A percentile compares a stretch with the other conserved stretches of the same genome.
Conservation (phyloP, 2,797 vertebrate genomes). For the Amazona ochrocephala region DNA sequence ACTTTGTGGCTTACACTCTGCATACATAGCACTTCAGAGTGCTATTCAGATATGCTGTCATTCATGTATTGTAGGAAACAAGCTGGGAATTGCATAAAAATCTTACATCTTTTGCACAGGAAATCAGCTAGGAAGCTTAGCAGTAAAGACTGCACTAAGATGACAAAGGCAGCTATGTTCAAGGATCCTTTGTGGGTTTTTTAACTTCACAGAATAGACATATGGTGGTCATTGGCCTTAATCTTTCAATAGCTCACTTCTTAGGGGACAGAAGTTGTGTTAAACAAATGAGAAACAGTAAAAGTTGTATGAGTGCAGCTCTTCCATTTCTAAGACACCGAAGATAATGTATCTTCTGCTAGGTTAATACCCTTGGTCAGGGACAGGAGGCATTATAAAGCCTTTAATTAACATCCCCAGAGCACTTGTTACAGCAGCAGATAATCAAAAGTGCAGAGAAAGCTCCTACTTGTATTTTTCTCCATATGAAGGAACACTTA, state of each 20-base stretch:
- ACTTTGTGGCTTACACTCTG: slow-evolving; percentile 27
- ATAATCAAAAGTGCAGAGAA: background rate
- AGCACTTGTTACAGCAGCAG: background rate
- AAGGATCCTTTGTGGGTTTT: background rate
- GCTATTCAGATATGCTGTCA: slow-evolving; percentile 40
- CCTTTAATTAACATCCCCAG: background rate
- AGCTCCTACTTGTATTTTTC: background rate
- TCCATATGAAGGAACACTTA: background rate
- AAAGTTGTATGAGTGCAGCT: background rate
- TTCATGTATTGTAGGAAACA: slow-evolving; percentile 48
- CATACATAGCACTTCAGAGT: slow-evolving; percentile 31
- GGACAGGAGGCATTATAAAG: background rate
- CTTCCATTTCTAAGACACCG: background rate
- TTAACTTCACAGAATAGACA: background rate
- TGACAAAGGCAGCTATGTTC: slow-evolving; percentile 27
- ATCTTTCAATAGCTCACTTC: background rate
- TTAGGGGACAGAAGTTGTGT: background rate
- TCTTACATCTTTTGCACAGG: slow-evolving; percentile 1
- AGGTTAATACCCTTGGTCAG: background rate
- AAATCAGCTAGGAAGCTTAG: slow-evolving; percentile 35
- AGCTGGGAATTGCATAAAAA: slow-evolving; percentile 40
- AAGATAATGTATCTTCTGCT: background rate
- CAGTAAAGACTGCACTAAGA: background rate
- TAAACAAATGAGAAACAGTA: background rate
- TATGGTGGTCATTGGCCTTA: background rate